Base-by-base conservation (phyloP, 2,888 invertebrate genomes). In the Drosophila rubida region DNA sequence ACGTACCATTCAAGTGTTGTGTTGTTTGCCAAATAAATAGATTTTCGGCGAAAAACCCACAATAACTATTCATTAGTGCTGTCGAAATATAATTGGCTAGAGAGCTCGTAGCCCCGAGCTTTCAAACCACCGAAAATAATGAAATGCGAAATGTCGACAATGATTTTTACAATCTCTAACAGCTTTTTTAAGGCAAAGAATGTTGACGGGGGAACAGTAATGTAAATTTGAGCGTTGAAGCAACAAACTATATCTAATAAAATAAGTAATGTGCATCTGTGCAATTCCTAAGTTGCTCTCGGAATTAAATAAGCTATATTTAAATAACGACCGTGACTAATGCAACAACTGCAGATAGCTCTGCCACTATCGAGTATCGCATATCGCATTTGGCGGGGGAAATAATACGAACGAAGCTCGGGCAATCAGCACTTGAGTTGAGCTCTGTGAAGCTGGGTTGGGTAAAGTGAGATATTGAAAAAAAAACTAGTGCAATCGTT, bases 61-160 rank as follows among this genome's bases (percentile, higher is more conserved):
- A 69, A 51, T n/a, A 42, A 51, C 32, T 22, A 41, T 50, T 46
- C 32, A 71, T 35, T 44, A 27, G 64, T 51, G 32, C 8, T 44
- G 23, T 53, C 19, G 16, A 41, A 54, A 70, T 58, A 70, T 58
- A 63, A 65, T 72, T 69, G 35, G 45, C 59, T 6, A 4, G 6
- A 9, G 22, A 25, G 22, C 32, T 25, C 6, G 9, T 1, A 32
- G 57, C 4, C 46, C 55, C 9, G 16, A 51, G 16, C 4, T 25
- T 30, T 22, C 2, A 2, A 25, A 25, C 14, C 19, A 9, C 4
- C n/a, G 5, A 3, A 25, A 14, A 14, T 45, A 46, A 16, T 44
- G 25, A 25, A 1, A 8, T 45, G 14, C 2, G n/a, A 19, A n/a
- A 19, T 16, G 2, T 48, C 14, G 35, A 14, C 35, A 37, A 14